Base-by-base conservation (phyloP, 2,797 vertebrate genomes). In the Threskiornis aethiopicus region DNA sequence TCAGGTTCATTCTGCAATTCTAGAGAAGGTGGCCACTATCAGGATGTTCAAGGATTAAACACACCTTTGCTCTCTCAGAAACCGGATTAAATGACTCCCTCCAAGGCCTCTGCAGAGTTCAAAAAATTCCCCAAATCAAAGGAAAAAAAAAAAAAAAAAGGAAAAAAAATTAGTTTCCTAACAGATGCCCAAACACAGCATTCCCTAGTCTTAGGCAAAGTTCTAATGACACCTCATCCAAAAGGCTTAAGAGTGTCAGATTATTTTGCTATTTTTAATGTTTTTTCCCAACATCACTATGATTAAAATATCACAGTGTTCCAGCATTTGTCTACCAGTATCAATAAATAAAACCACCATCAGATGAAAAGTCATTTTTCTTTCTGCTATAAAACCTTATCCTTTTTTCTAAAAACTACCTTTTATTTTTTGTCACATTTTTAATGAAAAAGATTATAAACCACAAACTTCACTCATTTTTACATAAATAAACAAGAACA, bases 141-240 rank as follows among this genome's bases (percentile, higher is more conserved):
- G 4, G 1, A 0, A 16, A 20, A 46, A 18, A 24, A 26, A 22
- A 26, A 22, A 28, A 13, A 25, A 20, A 33, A 31, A 13, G 6
- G n/a, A 35, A 15, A 15, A 35, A 31, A 6, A 2, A 1, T 5
- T 72, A 13, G 8, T 39, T 84, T 87, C 37, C 22, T 46, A 52
- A 44, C 5, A 84, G 26, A 65, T 41, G 64, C 2, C 3, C 37
- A 84, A 89, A 84, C 55, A 80, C 10, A 65, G 17, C 14, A 57
- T 71, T 75, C 31, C 33, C 31, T 35, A 52, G 22, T 41, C 17
- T 55, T 25, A 33, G 2, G 8, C 9, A n/a, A 88, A 90, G 13
- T 75, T 75, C 18, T 87, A 81, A 51, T 20, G 25, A 67, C 21
- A 64, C 2, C 5, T 58, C 21, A 24, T 58, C 24, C 24, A 70